phyloP scores from a whole-genome alignment of 2,797 vertebrate species.

The Cynopterus sphinx region DNA sequence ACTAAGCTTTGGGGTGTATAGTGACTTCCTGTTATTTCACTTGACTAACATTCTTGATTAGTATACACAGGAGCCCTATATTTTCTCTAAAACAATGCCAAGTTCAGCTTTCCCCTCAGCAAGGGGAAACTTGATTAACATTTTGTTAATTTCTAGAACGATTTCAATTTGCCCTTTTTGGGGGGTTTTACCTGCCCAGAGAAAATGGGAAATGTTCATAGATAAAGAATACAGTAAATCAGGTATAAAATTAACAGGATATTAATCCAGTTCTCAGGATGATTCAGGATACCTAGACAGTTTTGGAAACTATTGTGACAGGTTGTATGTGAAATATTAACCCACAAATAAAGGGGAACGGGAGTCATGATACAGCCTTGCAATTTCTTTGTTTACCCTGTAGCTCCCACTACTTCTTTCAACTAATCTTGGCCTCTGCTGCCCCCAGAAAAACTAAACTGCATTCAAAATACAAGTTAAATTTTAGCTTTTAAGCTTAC shows the following conservation, averaged over 20 bases:
- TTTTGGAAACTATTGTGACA: background rate
- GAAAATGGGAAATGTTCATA: background rate
- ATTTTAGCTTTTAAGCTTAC: conserved; percentile 39
- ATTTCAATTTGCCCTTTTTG: conserved; percentile 50
- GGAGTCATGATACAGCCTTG: background rate
- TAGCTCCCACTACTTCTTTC: background rate
- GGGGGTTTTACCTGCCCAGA: conserved; percentile 2
- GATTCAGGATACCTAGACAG: background rate
- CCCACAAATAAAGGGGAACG: background rate
- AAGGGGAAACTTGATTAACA: conserved; percentile 59
- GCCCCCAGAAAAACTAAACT: background rate
- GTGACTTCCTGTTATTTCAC: conserved; percentile 42
- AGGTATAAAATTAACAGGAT: conserved; percentile 45
- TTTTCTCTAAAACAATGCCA: conserved; percentile 45
- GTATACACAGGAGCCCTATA: background rate
- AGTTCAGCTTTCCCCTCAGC: conserved; percentile 20
- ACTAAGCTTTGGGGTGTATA: conserved; percentile 21
- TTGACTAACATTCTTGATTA: conserved; percentile 57
- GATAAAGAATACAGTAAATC: conserved; percentile 1
- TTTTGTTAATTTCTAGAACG: conserved; percentile 56
- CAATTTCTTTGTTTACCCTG: background rate
- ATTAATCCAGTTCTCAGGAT: background rate
- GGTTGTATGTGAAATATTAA: background rate
- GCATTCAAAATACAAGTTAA: conserved; percentile 43
- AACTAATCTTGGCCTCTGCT: background rate